Percentiles rank a stretch among this genome's conserved stretches.
Conservation (phyloP, 35 echinoderm and acorn worm genomes). For the Chiridota heheva region DNA sequence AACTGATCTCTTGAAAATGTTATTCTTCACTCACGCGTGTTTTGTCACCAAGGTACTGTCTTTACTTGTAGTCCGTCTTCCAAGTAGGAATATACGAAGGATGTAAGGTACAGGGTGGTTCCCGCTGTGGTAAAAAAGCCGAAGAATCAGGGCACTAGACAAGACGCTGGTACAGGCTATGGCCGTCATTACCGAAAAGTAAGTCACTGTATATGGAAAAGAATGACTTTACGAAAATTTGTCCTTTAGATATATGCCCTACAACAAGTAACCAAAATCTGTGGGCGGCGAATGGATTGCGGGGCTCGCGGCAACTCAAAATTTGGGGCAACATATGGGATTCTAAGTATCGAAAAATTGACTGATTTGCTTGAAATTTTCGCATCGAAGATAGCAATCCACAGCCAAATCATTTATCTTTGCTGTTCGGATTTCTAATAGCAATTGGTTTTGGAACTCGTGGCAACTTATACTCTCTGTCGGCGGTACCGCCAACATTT, state of each 20-base stretch:
- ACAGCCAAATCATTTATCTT: too few species aligned
- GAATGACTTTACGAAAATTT: neutral
- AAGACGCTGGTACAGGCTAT: slow-evolving; percentile 32
- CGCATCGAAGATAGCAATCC: too few species aligned
- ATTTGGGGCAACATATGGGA: neutral
- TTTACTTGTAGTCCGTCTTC: neutral
- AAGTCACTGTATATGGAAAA: slow-evolving; percentile 5
- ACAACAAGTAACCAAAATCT: neutral
- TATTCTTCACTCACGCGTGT: too few species aligned
- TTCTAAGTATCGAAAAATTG: neutral
- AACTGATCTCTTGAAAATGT: too few species aligned
- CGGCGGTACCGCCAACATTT: too few species aligned
- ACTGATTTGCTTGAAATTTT: neutral
- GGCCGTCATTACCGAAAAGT: slow-evolving; percentile 39
- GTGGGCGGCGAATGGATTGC: too few species aligned
- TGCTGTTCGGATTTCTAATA: too few species aligned
- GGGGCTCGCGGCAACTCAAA: neutral
- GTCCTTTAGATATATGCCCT: neutral
- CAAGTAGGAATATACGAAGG: neutral
- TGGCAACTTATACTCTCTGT: too few species aligned
- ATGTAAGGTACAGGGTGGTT: neutral
- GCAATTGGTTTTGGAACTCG: too few species aligned
- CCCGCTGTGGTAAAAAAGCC: slow-evolving; percentile 17
- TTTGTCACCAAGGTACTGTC: too few species aligned
- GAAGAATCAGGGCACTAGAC: slow-evolving; percentile 15